Percentiles rank a stretch among this genome's conserved stretches.
Evolutionary conservation across 1,140 invertebrate genomes (phyloP).

Genomic region (Neomicropteryx cornuta): DNA sequence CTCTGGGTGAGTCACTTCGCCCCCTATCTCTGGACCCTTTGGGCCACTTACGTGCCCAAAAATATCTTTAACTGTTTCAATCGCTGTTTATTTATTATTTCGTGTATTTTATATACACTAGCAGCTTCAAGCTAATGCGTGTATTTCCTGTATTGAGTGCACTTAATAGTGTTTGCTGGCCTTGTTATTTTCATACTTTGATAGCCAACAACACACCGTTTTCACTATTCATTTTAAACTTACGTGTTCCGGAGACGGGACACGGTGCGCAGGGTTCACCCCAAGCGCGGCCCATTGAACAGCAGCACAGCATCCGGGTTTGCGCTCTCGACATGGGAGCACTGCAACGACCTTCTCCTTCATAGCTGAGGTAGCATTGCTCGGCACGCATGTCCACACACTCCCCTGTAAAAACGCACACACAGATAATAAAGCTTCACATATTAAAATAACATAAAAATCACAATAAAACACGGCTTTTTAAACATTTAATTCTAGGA

Average conservation of each 20-base stretch:
- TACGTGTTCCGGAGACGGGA: constrained; percentile 55
- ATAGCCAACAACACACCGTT: too few relatives aligned
- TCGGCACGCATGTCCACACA: constrained; percentile 80
- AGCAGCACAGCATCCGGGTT: constrained; percentile 79
- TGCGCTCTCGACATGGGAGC: constrained; percentile 64
- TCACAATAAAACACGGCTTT: background rate
- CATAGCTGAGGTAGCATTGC: constrained; percentile 65
- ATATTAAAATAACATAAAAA: constrained; percentile 2
- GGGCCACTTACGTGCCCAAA: too few relatives aligned
- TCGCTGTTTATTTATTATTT: too few relatives aligned
- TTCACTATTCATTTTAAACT: too few relatives aligned
- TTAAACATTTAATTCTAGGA: background rate
- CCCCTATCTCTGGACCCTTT: too few relatives aligned
- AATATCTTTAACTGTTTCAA: too few relatives aligned
- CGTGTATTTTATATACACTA: too few relatives aligned
- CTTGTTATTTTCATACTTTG: too few relatives aligned
- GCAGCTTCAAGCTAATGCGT: too few relatives aligned
- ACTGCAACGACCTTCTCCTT: constrained; percentile 56
- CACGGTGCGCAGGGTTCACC: constrained; percentile 69
- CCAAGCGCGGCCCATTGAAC: constrained; percentile 81
- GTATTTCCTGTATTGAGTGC: too few relatives aligned
- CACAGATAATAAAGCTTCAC: background rate
- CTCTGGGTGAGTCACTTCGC: too few relatives aligned
- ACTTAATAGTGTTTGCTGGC: too few relatives aligned
- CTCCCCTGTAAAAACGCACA: constrained; percentile 48